Evolutionary conservation across 2,797 vertebrate genomes (phyloP), one percentile per base, ranked within the genome.

Genomic region (Tenualosa thibaudeaui): DNA sequence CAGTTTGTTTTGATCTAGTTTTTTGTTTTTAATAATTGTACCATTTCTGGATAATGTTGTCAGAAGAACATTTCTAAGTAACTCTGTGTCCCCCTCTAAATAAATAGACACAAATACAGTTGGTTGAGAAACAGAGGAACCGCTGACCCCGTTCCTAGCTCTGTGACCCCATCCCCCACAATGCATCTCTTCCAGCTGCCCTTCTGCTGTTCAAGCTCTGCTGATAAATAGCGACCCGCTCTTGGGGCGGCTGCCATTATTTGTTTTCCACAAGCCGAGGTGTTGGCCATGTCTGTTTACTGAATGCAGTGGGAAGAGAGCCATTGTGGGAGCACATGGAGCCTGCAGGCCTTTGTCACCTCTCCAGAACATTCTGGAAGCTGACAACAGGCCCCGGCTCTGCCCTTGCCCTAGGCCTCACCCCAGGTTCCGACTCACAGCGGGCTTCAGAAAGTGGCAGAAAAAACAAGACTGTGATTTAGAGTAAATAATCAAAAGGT

Each of bases 401-500:
- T 89, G 90, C 60, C 81, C 49, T 51, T 40, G 58, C 83, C 56
- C 84, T 78, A 49, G 50, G 82, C 84, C 85, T 92, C 82, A 46
- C 89, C 87, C 86, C 86, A 88, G 89, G 88, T 90, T 84, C 88
- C 54, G 88, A 85, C 84, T 91, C 50, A 12, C 89, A 89, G 78
- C 81, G 89, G 94, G 95, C 94, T 92, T 94, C 90, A 90, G 89
- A 84, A 92, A 93, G 94, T 95, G 94, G 94, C 93, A 93, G 94
- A 93, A 95, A 95, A 96, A 96, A 95, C 95, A 95, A 95, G 95
- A 95, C 95, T 94, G 95, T 95, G 95, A 96, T 96, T 71, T 95
- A 95, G 95, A 95, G 95, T 95, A 96, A 96, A 96, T 95, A 95
- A 96, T 95, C 94, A 95, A 95, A 96, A 95, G 93, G 93, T 95